phyloP scores from a whole-genome alignment of 1,140 invertebrate species.

The Phortica variegata region DNA sequence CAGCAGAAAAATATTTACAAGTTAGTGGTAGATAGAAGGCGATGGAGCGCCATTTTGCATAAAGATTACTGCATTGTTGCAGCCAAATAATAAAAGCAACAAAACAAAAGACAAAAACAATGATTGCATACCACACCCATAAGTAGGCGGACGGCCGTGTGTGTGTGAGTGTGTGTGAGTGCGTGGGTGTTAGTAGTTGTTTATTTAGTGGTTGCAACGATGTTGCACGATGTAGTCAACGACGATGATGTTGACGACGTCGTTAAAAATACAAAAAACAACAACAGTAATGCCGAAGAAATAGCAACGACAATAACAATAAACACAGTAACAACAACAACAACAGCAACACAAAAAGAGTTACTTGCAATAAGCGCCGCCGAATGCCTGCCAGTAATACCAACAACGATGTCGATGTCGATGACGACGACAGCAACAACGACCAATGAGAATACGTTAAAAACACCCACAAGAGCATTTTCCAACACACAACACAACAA shows the following conservation, averaged over 20 bases:
- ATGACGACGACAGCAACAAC: slow-evolving; percentile 27
- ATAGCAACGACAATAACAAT: slow-evolving; percentile 20
- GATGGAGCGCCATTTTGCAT: not conserved
- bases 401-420: slow-evolving; percentile 49
- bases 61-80: slow-evolving; percentile 10
- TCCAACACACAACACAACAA: slow-evolving; percentile 53
- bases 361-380: slow-evolving; percentile 18
- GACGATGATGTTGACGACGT: too few relatives aligned
- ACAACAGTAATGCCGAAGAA: too few relatives aligned
- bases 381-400: slow-evolving; percentile 12
- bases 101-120: slow-evolving; percentile 23
- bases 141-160: slow-evolving; percentile 13
- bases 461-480: slow-evolving; percentile 30
- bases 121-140: slow-evolving; percentile 21
- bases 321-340: slow-evolving; percentile 9
- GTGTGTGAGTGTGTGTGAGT: slow-evolving; percentile 1
- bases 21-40: too few relatives aligned
- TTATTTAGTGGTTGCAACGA: slow-evolving; percentile 49
- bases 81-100: slow-evolving; percentile 3
- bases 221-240: too few relatives aligned
- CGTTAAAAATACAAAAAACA: too few relatives aligned
- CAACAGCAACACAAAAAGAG: slow-evolving; percentile 20
- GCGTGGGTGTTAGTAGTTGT: slow-evolving; percentile 14
- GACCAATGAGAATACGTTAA: slow-evolving; percentile 36
- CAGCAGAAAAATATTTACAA: slow-evolving; percentile 22